Base-by-base conservation (phyloP, 2,888 invertebrate genomes). In the Acrobasis suavella region DNA sequence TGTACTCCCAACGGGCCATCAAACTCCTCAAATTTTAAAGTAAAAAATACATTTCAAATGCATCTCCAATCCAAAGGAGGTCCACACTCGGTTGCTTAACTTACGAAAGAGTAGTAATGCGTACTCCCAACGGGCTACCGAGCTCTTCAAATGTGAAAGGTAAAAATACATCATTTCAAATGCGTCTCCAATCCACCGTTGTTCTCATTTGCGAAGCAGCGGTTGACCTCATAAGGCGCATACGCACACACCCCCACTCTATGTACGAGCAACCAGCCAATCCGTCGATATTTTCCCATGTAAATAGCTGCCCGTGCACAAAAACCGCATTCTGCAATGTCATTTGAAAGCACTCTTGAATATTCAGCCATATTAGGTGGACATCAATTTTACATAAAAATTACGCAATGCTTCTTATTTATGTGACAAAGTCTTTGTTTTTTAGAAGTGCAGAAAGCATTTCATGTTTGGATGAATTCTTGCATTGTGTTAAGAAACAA, bases 151-250 rank as follows among this genome's bases (percentile, higher is more conserved):
- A 22, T 22, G 2, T 22, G 22, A 22, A 22, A 22, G 5, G n/a
- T n/a, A 22, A 22, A 10, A 42, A 3, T 12, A 42, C 5, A 42
- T 12, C 5, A 42, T 12, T 3, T 14, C 12, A 42, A 61, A 42
- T 67, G 64, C 65, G 54, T 65, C 72, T 73, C 73, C 65, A 69
- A 16, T 1, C 50, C 46, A 38, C 8, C n/a, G 22, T 56, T 72
- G 64, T 72, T 61, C 70, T 49, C 64, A 54, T 73, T 72, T 69
- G 71, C 72, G 68, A 72, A 64, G 66, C 50, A 46, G 22, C 65
- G 66, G 61, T 65, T 63, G 60, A 66, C 67, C 68, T 60, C 67
- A 70, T 68, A 69, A 69, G 71, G 68, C 62, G 65, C 63, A 58
- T 50, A 50, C 42, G 51, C 64, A 65, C 64, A 67, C 67, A 64